These are phyloP conservation scores for Pseudopodoces humilis DNA, from an alignment of 2,113 vertebrate genomes.

Conservation along the genomic window DNA sequence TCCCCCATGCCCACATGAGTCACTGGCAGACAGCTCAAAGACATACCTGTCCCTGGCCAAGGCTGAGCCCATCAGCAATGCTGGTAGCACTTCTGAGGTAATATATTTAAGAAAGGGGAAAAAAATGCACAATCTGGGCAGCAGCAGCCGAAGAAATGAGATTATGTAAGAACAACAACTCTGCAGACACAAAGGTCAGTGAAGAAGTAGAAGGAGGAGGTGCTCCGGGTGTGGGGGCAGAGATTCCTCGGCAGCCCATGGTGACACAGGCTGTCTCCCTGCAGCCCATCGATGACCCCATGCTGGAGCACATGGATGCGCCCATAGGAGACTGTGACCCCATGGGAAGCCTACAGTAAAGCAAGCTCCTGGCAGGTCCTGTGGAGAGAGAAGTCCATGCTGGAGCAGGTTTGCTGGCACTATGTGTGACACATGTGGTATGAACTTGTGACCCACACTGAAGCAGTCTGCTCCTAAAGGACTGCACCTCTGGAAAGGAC, in stretches of 20 bases:
- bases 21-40: not conserved
- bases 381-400: not conserved
- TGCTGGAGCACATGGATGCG: accelerated
- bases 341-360: not conserved
- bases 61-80: not conserved
- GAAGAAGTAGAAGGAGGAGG: not conserved
- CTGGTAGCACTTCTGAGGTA: not conserved
- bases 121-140: not conserved
- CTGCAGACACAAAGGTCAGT: not conserved
- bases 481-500: not conserved
- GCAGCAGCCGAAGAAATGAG: not conserved
- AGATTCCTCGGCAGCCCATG: not conserved
- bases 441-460: not conserved
- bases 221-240: not conserved
- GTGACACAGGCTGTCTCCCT: not conserved
- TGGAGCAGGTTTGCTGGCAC: not conserved
- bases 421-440: accelerated
- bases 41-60: accelerated
- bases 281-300: not conserved
- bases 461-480: not conserved
- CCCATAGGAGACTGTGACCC: not conserved
- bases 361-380: not conserved
- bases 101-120: not conserved
- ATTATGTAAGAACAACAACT: not conserved
- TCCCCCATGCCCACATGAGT: not conserved